Evolutionary conservation across 2,888 invertebrate genomes (phyloP).

Genomic region (Agrochola lychnidis): DNA sequence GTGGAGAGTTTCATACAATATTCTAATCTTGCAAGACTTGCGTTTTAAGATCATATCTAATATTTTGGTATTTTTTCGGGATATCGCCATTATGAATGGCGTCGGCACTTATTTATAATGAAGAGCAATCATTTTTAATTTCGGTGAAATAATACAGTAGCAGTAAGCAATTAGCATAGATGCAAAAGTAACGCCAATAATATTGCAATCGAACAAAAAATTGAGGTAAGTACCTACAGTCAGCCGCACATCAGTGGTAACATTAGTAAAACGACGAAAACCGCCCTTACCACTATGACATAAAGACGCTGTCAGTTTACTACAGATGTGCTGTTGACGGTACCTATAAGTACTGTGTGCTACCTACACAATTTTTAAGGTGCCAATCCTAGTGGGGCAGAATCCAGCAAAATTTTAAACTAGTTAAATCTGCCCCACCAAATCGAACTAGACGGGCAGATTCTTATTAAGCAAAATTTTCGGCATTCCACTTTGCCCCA

Average conservation of each 20-base stretch:
- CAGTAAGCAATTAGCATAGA: not conserved
- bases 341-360: not conserved
- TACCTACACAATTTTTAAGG: no score
- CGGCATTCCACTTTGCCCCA: no score
- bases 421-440: no score
- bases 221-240: not conserved
- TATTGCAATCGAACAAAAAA: not conserved
- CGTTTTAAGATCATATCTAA: no score
- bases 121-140: not conserved
- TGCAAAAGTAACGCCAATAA: not conserved
- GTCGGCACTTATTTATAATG: not conserved
- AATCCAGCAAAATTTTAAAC: no score
- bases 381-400: no score
- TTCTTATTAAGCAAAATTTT: no score
- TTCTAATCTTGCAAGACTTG: not conserved
- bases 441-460: no score
- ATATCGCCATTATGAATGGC: not conserved
- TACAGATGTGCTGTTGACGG: not conserved
- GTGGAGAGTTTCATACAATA: not conserved
- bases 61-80: no score
- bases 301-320: not conserved
- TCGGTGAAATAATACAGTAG: constrained; percentile 7
- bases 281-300: not conserved
- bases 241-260: not conserved
- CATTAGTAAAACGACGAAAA: not conserved